phyloP scores from a whole-genome alignment of 2,797 vertebrate genomes.

The Bradypus variegatus region DNA sequence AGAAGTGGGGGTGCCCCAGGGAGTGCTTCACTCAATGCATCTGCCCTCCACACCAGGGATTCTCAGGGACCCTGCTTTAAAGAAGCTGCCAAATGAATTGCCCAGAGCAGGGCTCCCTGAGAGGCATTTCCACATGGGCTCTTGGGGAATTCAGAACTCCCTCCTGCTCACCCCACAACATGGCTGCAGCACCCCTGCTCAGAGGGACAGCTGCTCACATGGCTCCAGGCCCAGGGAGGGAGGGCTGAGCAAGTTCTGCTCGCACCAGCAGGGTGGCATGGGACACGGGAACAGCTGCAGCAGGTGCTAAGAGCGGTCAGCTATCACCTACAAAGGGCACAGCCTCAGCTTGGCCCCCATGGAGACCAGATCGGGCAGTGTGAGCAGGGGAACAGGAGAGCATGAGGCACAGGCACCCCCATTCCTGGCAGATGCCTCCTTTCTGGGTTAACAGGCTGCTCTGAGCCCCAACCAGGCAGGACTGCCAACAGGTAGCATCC shows the following conservation, averaged over 20 bases:
- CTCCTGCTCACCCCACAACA: background rate
- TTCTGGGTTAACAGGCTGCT: background rate
- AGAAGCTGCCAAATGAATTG: too few relatives aligned
- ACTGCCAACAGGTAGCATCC: background rate
- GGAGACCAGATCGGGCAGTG: background rate
- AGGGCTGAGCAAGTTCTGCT: background rate
- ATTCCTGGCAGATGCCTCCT: background rate
- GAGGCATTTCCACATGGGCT: conserved; percentile 19
- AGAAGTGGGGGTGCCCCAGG: background rate
- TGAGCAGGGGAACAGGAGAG: too few relatives aligned
- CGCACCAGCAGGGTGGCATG: background rate
- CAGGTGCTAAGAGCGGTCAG: background rate
- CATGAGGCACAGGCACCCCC: background rate
- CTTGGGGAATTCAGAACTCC: background rate
- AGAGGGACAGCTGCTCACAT: background rate
- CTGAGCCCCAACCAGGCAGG: background rate
- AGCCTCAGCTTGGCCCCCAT: background rate
- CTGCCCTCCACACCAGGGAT: background rate
- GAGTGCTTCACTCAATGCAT: background rate
- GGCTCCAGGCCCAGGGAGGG: background rate
- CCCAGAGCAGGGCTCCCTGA: background rate
- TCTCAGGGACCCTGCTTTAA: too few relatives aligned
- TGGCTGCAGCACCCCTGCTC: background rate
- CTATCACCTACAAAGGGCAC: background rate
- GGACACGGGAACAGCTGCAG: background rate